Evolutionary conservation across 1,140 invertebrate species (phyloP), one percentile per base, ranked within the genome.

Genomic region (Cydia fagiglandana): DNA sequence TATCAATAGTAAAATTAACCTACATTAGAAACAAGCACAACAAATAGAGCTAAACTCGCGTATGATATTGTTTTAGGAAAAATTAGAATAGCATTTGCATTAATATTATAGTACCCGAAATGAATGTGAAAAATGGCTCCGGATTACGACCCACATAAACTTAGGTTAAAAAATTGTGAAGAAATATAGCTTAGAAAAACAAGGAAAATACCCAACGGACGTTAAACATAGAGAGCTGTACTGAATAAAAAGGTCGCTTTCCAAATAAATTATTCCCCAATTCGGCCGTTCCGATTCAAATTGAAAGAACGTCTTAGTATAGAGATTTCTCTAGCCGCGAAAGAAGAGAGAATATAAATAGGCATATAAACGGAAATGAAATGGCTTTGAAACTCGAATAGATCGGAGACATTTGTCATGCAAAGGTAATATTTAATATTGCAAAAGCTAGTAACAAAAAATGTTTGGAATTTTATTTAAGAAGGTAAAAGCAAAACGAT

Each of bases 351-450:
- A 91, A 91, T 91, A 91, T 86, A 88, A 91, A 91, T 91, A 89
- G 87, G 83, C 83, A 84, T 84, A 88, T 91, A 92, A 91, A 89
- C 84, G 84, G 80, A 89, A 91, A 91, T 86, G 85, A 86, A 89
- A 91, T 87, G 83, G 81, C 81, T 88, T 84, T 86, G 86, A 86
- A 85, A 87, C 86, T 91, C 84, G 84, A 84, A 83, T 81, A 82
- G 80, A 80, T 82, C 77, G 77, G 79, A 81, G 80, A 84, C 79
- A 84, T 85, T 84, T 47, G 64, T 75, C 74, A 66, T 70, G 74
- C 76, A 61, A 73, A 75, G 53, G 38, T 64, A 28, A 64, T 24
- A 38, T 38, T 61, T 64, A 28, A 64, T 24, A 38, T 38, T 61
- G 20, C 56, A 41, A 34, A 34, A 45, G 13, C 28, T 50, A 41